Conservation (phyloP, 2,113 vertebrate genomes). For the Helogale parvula region DNA sequence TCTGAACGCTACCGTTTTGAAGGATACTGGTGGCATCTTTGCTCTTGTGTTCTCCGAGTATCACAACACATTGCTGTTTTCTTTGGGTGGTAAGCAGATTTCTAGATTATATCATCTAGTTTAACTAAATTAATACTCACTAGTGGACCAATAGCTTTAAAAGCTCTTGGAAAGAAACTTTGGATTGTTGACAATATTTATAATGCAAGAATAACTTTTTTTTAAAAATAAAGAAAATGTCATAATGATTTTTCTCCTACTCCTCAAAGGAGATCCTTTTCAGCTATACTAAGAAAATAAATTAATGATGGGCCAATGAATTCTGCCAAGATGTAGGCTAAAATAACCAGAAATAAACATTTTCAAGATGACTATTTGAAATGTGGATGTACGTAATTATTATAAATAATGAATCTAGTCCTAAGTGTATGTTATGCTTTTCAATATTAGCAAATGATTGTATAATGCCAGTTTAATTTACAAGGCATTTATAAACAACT, state of each 20-base stretch:
- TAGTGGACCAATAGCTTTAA: background rate
- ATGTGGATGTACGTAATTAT: background rate
- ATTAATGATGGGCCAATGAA: background rate
- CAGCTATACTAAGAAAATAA: background rate
- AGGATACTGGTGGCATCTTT: background rate
- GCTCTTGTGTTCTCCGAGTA: background rate
- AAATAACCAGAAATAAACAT: background rate
- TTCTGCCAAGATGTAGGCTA: background rate
- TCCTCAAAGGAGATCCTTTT: background rate
- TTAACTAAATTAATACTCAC: background rate
- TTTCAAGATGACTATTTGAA: background rate
- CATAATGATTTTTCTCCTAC: background rate
- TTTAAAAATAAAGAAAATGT: background rate
- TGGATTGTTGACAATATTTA: constrained; percentile 1
- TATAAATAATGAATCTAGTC: background rate
- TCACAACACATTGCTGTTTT: background rate
- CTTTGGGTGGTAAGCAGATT: background rate
- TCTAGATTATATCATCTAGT: background rate
- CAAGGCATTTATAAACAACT: background rate
- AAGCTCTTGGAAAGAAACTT: background rate
- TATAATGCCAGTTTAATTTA: constrained; percentile 10
- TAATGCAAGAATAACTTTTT: background rate
- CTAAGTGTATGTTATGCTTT: background rate
- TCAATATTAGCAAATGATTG: background rate
- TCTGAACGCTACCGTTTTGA: background rate